Percentiles rank a stretch among this genome's conserved stretches.
Evolutionary conservation across 2,113 vertebrate genomes (phyloP).

Genomic region (Amia ocellicauda): DNA sequence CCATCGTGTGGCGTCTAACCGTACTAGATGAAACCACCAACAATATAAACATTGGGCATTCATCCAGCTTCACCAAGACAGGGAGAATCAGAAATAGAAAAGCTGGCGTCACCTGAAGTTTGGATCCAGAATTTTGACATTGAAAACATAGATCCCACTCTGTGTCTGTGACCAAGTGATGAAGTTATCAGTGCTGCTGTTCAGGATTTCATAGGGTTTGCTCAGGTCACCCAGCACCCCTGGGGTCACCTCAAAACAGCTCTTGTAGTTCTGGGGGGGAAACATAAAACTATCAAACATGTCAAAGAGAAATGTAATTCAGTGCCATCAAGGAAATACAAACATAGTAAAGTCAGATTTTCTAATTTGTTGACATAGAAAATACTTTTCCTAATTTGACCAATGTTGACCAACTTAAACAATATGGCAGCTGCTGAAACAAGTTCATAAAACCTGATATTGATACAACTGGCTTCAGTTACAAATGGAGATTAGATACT

Average conservation of each 20-base stretch:
- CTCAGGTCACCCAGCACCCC: slow-evolving; percentile 40
- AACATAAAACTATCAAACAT: slow-evolving; percentile 1
- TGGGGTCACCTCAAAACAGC: slow-evolving; percentile 42
- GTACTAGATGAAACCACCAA: too few relatives aligned
- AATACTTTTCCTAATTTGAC: background rate
- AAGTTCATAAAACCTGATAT: too few relatives aligned
- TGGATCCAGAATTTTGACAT: slow-evolving; percentile 44
- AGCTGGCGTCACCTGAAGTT: slow-evolving; percentile 46
- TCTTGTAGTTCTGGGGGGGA: slow-evolving; percentile 51
- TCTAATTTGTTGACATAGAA: background rate
- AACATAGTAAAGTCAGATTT: background rate
- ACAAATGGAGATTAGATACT: too few relatives aligned
- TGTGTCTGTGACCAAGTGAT: slow-evolving; percentile 35
- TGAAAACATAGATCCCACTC: slow-evolving; percentile 44
- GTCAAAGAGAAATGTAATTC: background rate
- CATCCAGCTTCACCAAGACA: too few relatives aligned
- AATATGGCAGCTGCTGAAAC: background rate
- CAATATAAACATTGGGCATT: too few relatives aligned
- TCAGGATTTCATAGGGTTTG: slow-evolving; percentile 52
- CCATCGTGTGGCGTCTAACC: too few relatives aligned
- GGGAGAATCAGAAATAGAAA: background rate
- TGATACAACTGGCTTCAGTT: too few relatives aligned
- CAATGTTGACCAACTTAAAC: background rate
- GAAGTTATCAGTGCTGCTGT: slow-evolving; percentile 42
- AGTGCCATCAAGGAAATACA: background rate